phyloP scores from a whole-genome alignment of 2,888 invertebrate genomes.

The Hyalella azteca region DNA sequence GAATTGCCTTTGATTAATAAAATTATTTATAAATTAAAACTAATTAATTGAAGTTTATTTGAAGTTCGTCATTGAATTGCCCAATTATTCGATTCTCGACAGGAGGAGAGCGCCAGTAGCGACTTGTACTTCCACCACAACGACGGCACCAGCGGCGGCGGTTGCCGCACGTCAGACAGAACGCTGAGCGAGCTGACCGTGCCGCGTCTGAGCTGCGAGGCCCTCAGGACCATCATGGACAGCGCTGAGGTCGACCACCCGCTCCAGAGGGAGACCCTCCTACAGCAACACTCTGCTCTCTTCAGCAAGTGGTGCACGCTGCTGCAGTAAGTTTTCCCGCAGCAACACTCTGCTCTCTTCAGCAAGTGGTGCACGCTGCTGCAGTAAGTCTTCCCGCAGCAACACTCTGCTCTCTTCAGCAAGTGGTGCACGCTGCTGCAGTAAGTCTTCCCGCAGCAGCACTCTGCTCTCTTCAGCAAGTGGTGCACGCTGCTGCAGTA shows the following conservation, averaged over 20 bases:
- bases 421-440: no score
- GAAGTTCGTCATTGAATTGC: not conserved
- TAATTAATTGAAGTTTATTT: not conserved
- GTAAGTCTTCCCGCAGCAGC: no score
- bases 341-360: conserved; percentile 69
- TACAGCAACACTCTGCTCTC: conserved; percentile 66
- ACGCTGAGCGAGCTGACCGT: conserved; percentile 78
- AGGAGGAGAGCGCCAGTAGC: conserved; percentile 39
- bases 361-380: conserved; percentile 74
- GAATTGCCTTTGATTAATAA: no score
- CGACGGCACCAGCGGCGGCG: conserved; percentile 59
- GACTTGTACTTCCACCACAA: conserved; percentile 52
- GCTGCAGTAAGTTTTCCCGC: conserved; percentile 62
- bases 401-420: no score
- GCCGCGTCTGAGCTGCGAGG: conserved; percentile 73
- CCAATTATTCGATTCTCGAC: not conserved
- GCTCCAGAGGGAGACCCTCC: not conserved
- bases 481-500: no score
- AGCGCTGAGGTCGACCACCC: conserved; percentile 53
- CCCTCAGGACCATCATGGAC: conserved; percentile 69
- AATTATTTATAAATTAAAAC: no score
- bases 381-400: no score
- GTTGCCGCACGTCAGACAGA: conserved; percentile 75
- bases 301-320: conserved; percentile 77
- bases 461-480: no score